phyloP scores from a whole-genome alignment of 1,140 invertebrate species.

The Lineus longissimus region DNA sequence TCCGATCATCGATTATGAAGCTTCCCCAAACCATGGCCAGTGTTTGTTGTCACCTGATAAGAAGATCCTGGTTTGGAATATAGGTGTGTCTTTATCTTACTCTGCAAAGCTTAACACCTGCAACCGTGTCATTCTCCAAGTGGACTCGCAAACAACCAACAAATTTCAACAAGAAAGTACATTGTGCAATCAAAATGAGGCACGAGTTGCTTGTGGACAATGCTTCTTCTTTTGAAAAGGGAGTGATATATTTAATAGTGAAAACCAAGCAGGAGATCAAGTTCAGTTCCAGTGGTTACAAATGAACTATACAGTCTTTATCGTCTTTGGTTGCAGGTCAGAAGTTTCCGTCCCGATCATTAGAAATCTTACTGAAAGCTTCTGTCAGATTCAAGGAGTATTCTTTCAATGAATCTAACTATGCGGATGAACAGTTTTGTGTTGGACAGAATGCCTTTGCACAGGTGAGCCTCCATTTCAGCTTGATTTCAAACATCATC shows the following conservation, averaged over 20 bases:
- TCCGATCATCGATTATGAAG: conserved; percentile 28
- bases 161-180: too few relatives aligned
- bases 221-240: too few relatives aligned
- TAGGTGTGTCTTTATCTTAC: conserved; percentile 24
- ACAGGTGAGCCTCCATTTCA: conserved; percentile 28
- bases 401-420: background rate
- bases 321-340: conserved; percentile 23
- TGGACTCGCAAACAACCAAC: too few relatives aligned
- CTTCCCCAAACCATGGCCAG: conserved; percentile 31
- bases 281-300: too few relatives aligned
- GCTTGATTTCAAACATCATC: too few relatives aligned
- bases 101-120: background rate
- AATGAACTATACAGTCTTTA: background rate
- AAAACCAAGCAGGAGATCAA: too few relatives aligned
- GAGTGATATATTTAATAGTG: too few relatives aligned
- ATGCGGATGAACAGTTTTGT: conserved; percentile 36
- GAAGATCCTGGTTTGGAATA: conserved; percentile 40
- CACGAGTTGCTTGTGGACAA: too few relatives aligned
- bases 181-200: too few relatives aligned
- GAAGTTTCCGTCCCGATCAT: conserved; percentile 33
- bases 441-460: conserved; percentile 37
- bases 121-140: too few relatives aligned
- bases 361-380: conserved; percentile 30
- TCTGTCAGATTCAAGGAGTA: conserved; percentile 27
- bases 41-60: conserved; percentile 32